Evolutionary conservation across 2,113 vertebrate genomes (phyloP).

Genomic region (Petaurus breviceps): DNA sequence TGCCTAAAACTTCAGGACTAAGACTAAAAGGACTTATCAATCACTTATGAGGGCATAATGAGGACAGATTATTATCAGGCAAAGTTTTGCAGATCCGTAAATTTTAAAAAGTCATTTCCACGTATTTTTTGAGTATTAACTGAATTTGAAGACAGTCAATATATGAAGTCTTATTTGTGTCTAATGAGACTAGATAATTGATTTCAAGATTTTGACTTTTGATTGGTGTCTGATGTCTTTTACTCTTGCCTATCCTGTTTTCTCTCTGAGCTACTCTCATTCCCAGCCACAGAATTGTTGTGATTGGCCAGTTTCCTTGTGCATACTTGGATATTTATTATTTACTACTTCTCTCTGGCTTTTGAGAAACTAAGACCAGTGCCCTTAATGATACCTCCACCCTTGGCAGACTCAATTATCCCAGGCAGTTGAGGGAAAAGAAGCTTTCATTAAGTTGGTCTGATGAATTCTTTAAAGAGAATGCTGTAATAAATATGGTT

Average conservation of each 20-base stretch:
- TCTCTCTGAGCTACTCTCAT: not conserved
- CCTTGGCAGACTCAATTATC: not conserved
- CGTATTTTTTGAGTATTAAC: not conserved
- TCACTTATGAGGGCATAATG: not conserved
- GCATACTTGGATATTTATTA: not conserved
- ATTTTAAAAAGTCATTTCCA: not conserved
- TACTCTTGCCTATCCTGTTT: not conserved
- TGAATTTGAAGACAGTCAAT: not conserved
- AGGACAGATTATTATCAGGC: not conserved
- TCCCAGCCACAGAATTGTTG: rapidly evolving
- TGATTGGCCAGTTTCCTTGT: not conserved
- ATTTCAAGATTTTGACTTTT: not conserved
- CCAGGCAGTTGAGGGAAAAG: not conserved
- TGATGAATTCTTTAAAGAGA: not conserved
- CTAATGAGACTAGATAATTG: not conserved
- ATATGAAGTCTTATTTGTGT: not conserved
- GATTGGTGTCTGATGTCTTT: not conserved
- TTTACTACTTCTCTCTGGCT: not conserved
- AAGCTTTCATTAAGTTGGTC: not conserved
- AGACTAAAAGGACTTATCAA: not conserved
- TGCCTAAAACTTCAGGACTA: not conserved
- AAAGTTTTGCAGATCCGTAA: not conserved
- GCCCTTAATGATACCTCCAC: not conserved
- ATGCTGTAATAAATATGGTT: not conserved
- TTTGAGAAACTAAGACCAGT: not conserved